Evolutionary conservation across 2,888 invertebrate genomes (phyloP).

Genomic region (Campopleginae sp.): DNA sequence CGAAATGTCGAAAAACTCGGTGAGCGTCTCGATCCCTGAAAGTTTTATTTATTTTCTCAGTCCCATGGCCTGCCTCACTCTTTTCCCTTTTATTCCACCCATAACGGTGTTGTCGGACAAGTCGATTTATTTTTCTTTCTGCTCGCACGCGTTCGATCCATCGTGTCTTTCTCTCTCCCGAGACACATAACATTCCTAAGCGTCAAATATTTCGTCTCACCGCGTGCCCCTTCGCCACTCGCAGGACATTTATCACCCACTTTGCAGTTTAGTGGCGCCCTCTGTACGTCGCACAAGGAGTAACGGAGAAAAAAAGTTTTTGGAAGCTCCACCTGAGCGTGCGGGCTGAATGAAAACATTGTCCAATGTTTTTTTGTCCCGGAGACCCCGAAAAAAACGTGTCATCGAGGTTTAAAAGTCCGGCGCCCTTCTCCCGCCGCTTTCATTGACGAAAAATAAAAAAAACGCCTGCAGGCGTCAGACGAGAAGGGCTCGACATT

Average conservation of each 20-base stretch:
- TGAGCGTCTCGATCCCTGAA: background rate
- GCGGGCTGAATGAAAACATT: conserved; percentile 51
- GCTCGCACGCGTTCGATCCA: conserved; percentile 24
- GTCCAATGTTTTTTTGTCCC: conserved; percentile 48
- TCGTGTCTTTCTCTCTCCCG: background rate
- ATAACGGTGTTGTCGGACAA: background rate
- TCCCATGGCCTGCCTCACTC: conserved; percentile 71
- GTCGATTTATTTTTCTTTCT: conserved; percentile 45
- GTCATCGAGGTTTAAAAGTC: conserved; percentile 65
- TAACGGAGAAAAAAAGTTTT: conserved; percentile 9
- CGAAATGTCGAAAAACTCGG: background rate
- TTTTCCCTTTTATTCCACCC: conserved; percentile 51
- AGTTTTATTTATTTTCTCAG: conserved; percentile 27
- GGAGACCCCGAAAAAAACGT: conserved; percentile 57
- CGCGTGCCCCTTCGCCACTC: background rate
- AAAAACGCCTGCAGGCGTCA: conserved; percentile 57
- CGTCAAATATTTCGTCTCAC: conserved; percentile 22
- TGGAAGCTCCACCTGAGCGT: conserved; percentile 38
- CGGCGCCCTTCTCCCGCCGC: conserved; percentile 28
- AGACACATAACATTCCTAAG: conserved; percentile 11
- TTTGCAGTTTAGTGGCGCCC: conserved; percentile 14
- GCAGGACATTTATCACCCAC: conserved; percentile 3
- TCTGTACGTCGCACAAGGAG: background rate
- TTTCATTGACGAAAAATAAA: conserved; percentile 40
- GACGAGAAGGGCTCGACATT: conserved; percentile 59